Evolutionary conservation across 2,797 vertebrate species (phyloP).

Genomic region (Loris lydekkerianus): DNA sequence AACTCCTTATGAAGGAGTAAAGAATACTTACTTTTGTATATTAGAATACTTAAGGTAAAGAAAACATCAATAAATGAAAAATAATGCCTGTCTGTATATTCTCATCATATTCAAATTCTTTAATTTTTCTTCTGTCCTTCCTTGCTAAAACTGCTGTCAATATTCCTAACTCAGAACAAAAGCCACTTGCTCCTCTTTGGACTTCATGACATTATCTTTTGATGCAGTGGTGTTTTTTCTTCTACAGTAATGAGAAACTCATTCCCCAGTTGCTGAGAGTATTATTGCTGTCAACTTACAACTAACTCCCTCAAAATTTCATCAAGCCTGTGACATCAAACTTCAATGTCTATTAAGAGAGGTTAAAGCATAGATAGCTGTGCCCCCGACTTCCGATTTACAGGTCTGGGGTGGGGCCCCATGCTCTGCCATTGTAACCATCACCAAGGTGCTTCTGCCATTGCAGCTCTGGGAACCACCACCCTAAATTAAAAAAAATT

Average conservation of each 20-base stretch:
- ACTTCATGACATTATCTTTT: neutral
- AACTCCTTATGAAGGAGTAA: constrained; percentile 77
- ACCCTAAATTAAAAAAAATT: neutral
- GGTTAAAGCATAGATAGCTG: neutral
- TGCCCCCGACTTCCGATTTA: neutral
- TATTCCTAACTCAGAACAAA: neutral
- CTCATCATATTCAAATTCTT: constrained; percentile 36
- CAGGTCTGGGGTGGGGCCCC: accelerated
- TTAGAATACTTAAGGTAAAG: constrained; percentile 72
- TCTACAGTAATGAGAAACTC: neutral
- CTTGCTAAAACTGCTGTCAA: neutral
- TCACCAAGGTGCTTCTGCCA: neutral
- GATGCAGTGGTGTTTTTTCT: accelerated
- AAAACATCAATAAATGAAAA: constrained; percentile 72
- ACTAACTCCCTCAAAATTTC: neutral
- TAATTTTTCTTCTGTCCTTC: neutral
- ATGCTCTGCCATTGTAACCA: neutral
- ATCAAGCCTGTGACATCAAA: neutral
- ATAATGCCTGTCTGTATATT: constrained; percentile 45
- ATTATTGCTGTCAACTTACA: neutral
- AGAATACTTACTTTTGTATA: constrained; percentile 75
- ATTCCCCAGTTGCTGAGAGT: neutral
- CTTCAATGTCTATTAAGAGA: neutral
- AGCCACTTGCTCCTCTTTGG: neutral
- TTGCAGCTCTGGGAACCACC: neutral